A percentile compares a stretch with the other conserved stretches of the same genome.
Conservation (phyloP, 2,113 vertebrate species). For the Agapornis roseicollis region DNA sequence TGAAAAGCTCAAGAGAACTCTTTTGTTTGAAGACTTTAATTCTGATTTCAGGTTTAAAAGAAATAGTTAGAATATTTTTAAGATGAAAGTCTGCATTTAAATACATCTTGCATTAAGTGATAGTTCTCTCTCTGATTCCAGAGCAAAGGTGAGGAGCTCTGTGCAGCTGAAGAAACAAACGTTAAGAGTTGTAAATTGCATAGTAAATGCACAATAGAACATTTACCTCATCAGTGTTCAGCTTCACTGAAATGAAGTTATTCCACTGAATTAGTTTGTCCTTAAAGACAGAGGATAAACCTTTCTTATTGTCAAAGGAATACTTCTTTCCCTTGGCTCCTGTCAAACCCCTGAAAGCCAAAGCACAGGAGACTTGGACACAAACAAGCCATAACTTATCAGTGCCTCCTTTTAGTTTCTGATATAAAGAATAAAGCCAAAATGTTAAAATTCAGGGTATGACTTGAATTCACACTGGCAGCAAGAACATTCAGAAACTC, state of each 20-base stretch:
- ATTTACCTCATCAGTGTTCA: neutral
- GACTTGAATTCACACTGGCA: neutral
- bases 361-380: neutral
- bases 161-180: neutral
- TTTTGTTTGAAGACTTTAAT: neutral
- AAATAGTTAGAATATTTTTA: neutral
- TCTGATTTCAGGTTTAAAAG: neutral
- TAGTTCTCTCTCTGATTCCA: neutral
- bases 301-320: neutral
- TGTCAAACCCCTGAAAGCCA: neutral
- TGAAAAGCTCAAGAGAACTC: neutral
- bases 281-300: neutral
- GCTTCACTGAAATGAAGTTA: neutral
- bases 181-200: neutral
- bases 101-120: neutral
- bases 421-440: neutral
- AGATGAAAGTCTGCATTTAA: neutral
- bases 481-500: neutral
- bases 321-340: neutral
- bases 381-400: neutral
- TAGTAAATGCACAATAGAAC: neutral
- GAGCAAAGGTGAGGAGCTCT: neutral
- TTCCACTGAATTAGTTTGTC: neutral
- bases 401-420: neutral
- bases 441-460: neutral